Conservation (phyloP, 2,113 vertebrate species). For the Tautogolabrus adspersus region DNA sequence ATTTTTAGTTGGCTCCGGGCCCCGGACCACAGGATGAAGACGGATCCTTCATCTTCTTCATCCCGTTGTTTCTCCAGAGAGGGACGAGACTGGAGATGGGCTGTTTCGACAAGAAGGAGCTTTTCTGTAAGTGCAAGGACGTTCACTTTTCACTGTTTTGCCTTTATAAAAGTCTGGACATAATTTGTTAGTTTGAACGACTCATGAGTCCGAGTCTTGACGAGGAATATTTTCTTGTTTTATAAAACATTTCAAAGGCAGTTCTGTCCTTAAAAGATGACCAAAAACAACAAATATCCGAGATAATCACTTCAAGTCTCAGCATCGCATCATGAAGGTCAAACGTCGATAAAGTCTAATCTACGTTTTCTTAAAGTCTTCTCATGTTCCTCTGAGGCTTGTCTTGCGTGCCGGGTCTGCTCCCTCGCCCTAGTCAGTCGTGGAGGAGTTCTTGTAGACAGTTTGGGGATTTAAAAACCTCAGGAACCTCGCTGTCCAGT, state of each 20-base stretch:
- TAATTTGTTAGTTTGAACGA: constrained; percentile 12
- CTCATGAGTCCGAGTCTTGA: constrained; percentile 4
- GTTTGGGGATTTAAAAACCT: constrained; percentile 98
- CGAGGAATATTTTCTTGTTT: constrained; percentile 37
- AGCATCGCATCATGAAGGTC: too few species aligned
- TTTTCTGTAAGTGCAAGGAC: constrained; percentile 59
- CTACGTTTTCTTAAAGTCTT: constrained; percentile 5
- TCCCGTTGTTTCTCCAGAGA: constrained; percentile 13
- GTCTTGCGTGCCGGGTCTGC: not conserved
- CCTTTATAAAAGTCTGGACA: constrained; percentile 58
- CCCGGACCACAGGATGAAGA: constrained; percentile 15
- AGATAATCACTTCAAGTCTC: constrained; percentile 29
- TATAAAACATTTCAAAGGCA: constrained; percentile 50
- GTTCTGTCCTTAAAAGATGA: constrained; percentile 48
- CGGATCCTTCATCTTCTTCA: constrained; percentile 16
- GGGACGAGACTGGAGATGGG: constrained; percentile 26
- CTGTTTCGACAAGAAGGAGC: constrained; percentile 6
- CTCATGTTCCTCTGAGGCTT: constrained; percentile 22
- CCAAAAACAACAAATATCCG: constrained; percentile 31
- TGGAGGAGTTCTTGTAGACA: constrained; percentile 99
- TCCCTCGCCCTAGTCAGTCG: constrained; percentile 77
- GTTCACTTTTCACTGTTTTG: constrained; percentile 23
- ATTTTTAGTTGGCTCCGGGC: constrained; percentile 39
- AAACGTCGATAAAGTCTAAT: constrained; percentile 1
- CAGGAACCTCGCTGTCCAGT: constrained; percentile 97